Conservation (phyloP, 2,888 invertebrate genomes). For the Keiferia lycopersicella region DNA sequence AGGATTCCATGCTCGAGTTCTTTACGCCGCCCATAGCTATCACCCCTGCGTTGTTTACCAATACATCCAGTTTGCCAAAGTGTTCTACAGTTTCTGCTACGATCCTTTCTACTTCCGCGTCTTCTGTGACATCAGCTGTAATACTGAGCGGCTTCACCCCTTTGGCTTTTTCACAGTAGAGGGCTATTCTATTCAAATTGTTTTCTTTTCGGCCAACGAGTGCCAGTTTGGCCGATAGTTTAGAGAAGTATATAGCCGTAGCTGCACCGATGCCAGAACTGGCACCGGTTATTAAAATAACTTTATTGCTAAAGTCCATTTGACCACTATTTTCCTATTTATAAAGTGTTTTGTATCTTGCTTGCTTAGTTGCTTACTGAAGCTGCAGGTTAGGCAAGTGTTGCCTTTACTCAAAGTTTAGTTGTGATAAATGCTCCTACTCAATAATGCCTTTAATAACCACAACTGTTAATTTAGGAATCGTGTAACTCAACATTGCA, state of each 20-base stretch:
- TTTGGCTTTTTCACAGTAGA: constrained; percentile 81
- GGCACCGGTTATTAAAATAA: constrained; percentile 85
- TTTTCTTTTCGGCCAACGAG: constrained; percentile 80
- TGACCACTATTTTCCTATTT: background rate
- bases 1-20: constrained; percentile 88
- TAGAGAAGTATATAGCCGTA: constrained; percentile 85
- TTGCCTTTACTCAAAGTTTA: background rate
- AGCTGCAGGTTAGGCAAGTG: background rate
- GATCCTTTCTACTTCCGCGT: constrained; percentile 84
- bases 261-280: constrained; percentile 89
- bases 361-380: background rate
- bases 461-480: too few species aligned
- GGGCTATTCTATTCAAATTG: constrained; percentile 60
- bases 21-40: constrained; percentile 90
- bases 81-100: constrained; percentile 85
- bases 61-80: constrained; percentile 86
- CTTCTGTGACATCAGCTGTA: constrained; percentile 84
- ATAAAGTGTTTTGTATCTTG: background rate
- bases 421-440: background rate
- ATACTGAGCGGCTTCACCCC: constrained; percentile 79
- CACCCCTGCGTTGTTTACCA: constrained; percentile 94
- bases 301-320: constrained; percentile 83
- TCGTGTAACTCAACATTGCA: too few species aligned
- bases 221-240: constrained; percentile 83
- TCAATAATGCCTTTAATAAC: background rate